phyloP scores from a whole-genome alignment of 2,888 invertebrate species.

The Lacanobia wlatinum region DNA sequence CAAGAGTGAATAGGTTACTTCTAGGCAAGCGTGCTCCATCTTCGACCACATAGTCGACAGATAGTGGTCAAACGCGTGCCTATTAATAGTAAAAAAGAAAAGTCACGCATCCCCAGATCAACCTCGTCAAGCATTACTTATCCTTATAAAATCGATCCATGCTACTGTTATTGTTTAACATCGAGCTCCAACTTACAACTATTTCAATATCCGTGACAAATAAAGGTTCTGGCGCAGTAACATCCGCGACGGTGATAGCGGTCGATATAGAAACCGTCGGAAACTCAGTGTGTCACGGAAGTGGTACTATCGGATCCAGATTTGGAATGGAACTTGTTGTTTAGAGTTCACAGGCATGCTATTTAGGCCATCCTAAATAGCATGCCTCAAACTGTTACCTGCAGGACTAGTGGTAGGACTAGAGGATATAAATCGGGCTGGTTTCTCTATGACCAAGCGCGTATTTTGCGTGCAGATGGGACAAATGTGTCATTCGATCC shows the following conservation, averaged over 20 bases:
- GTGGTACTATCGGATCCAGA: conserved; percentile 3
- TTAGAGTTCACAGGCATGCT: neutral
- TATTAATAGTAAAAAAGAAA: too few species aligned
- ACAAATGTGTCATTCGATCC: too few species aligned
- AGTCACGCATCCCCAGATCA: neutral
- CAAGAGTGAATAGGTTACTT: too few species aligned
- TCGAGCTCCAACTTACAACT: neutral
- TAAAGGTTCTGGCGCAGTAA: neutral
- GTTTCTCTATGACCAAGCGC: too few species aligned
- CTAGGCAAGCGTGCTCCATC: too few species aligned
- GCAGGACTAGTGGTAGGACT: neutral
- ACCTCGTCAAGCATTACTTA: too few species aligned
- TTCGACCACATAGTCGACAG: too few species aligned
- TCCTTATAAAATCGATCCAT: neutral
- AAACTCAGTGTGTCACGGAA: conserved; percentile 9
- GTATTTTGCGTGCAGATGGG: too few species aligned
- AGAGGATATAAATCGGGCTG: too few species aligned
- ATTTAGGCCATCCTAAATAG: too few species aligned
- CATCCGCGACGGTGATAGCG: neutral
- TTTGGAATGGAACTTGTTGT: neutral
- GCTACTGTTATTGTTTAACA: neutral
- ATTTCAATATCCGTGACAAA: neutral
- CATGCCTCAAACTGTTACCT: too few species aligned
- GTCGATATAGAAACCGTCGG: conserved; percentile 9
- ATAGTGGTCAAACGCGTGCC: too few species aligned